Evolutionary conservation across 2,888 invertebrate species (phyloP), one percentile per base, ranked within the genome.

Genomic region (Agriopis aurantiaria): DNA sequence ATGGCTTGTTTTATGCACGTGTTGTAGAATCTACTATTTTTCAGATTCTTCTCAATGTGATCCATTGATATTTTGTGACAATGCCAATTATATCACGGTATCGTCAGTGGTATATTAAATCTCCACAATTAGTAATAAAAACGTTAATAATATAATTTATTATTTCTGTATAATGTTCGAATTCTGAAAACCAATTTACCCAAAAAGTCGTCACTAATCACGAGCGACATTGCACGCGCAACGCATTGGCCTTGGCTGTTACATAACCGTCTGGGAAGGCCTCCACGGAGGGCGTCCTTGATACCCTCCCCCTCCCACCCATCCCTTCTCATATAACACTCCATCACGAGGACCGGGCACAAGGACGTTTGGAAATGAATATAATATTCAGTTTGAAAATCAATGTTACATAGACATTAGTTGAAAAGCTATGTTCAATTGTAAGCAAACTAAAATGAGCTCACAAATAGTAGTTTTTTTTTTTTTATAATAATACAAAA

Each of bases 241-340:
- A 78, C 80, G 78, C 79, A 76, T 72, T 76, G 86, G 82, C 87
- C 90, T 87, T 89, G 87, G 86, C 84, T 75, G 81, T 90, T 90
- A 90, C 87, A 86, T 89, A 90, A 91, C 79, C 87, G 89, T 86
- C 88, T 87, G 74, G 82, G 83, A 91, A 89, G 89, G 86, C 90
- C 87, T 71, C 64, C 77, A 79, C 76, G 66, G 78, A 78, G 79
- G 80, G 68, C 75, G 86, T 84, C 87, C 89, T 88, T 85, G 85
- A 80, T 74, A 76, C 78, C 77, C 79, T 74, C 78, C 69, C 72
- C 73, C 75, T 10, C 45, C 62, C 51, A 61, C 45, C 62, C 51
- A 61, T 69, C 66, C 76, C 75, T 76, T 65, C 77, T 69, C 75
- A 70, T 65, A 68, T 65, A 60, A 65, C 65, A 75, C 71, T 70